Conservation (phyloP, 2,888 invertebrate genomes). For the Asteroscopus sphinx region DNA sequence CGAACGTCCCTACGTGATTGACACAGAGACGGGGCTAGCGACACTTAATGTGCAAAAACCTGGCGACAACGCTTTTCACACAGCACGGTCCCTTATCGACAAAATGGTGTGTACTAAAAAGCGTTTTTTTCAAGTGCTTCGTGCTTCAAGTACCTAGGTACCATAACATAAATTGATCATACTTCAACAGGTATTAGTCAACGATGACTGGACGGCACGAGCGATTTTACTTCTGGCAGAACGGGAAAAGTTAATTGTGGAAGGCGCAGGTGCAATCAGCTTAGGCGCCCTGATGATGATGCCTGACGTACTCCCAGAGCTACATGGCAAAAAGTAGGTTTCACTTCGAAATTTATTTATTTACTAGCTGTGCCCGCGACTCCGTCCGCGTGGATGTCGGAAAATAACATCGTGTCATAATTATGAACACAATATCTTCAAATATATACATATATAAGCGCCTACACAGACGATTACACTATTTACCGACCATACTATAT, state of each 20-base stretch:
- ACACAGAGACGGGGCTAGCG: constrained; percentile 54
- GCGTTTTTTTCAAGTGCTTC: too few species aligned
- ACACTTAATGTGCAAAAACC: constrained; percentile 66
- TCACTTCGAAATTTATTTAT: neutral
- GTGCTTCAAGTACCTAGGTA: too few species aligned
- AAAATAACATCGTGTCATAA: too few species aligned
- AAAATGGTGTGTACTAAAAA: constrained; percentile 75
- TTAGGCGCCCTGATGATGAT: constrained; percentile 94
- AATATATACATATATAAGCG: too few species aligned
- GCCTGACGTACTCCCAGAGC: constrained; percentile 68
- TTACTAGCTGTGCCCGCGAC: too few species aligned
- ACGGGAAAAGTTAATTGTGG: constrained; percentile 94
- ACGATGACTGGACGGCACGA: constrained; percentile 93
- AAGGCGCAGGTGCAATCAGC: constrained; percentile 95
- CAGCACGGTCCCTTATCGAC: constrained; percentile 69
- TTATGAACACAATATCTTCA: too few species aligned
- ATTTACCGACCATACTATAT: too few species aligned
- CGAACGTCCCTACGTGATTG: constrained; percentile 63
- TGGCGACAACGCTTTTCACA: constrained; percentile 74
- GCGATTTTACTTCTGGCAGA: constrained; percentile 93
- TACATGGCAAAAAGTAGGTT: constrained; percentile 69
- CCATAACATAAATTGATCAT: neutral
- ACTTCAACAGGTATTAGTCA: constrained; percentile 89
- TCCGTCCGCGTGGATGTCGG: too few species aligned
- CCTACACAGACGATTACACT: too few species aligned